These are phyloP conservation scores for Cnemophilus loriae DNA, from an alignment of 2,113 vertebrate genomes.

Conservation along the genomic window DNA sequence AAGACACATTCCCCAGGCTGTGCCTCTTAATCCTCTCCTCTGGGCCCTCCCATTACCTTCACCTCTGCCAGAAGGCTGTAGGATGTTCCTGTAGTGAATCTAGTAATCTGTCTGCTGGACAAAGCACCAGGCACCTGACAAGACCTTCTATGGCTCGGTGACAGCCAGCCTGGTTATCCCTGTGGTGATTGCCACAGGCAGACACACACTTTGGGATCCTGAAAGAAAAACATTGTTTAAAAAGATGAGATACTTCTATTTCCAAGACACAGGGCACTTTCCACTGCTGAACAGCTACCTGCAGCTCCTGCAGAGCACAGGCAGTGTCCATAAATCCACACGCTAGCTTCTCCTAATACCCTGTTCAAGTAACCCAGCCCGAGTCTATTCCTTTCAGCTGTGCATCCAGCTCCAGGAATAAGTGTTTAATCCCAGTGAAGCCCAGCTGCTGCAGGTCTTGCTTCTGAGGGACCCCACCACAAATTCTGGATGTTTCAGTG, in stretches of 20 bases:
- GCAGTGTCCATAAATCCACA: not conserved
- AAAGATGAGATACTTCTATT: not conserved
- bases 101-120: not conserved
- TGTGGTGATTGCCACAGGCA: not conserved
- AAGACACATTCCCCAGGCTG: not conserved
- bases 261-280: not conserved
- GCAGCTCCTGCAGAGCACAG: not conserved
- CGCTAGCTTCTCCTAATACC: not conserved
- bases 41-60: not conserved
- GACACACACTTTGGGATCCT: not conserved
- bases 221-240: not conserved
- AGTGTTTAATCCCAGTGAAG: not conserved
- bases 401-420: not conserved
- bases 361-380: not conserved
- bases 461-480: not conserved
- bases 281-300: not conserved
- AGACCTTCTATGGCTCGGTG: not conserved
- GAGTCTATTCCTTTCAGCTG: not conserved
- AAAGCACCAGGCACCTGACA: not conserved
- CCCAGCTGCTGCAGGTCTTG: not conserved
- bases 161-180: not conserved
- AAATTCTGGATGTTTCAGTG: not conserved
- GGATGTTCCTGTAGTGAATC: not conserved
- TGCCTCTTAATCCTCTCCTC: not conserved
- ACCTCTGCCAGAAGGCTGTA: not conserved